A percentile compares a stretch with the other conserved stretches of the same genome.
Conservation (phyloP, 2,113 vertebrate species). For the Apteryx mantelli region DNA sequence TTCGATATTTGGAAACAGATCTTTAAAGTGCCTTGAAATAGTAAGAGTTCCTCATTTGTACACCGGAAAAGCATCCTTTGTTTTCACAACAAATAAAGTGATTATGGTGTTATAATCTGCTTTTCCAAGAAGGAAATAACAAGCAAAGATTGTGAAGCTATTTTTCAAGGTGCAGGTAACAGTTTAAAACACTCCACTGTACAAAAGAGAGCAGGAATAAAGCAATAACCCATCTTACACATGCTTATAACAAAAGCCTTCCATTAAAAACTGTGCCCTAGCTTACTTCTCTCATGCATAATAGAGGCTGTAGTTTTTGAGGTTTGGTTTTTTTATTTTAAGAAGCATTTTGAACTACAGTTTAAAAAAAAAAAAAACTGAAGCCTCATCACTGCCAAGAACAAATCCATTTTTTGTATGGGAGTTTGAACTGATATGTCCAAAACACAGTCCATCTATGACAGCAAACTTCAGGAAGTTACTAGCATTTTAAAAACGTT, state of each 20-base stretch:
- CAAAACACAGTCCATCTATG: background rate
- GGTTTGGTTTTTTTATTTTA: background rate
- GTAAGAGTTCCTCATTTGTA: background rate
- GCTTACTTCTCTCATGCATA: background rate
- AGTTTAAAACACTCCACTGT: background rate
- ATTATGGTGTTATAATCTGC: fast-evolving
- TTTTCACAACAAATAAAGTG: background rate
- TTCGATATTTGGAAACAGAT: background rate
- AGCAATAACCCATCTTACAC: background rate
- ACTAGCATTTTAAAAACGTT: background rate
- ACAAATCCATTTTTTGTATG: background rate
- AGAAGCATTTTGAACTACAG: background rate
- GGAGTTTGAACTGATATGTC: background rate
- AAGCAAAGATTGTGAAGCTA: background rate
- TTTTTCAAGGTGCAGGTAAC: background rate
- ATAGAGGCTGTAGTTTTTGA: background rate
- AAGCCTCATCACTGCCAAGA: background rate
- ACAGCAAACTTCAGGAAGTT: background rate
- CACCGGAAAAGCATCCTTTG: background rate
- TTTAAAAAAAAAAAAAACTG: background rate
- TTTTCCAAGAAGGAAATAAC: background rate
- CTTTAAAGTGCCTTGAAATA: too few relatives aligned
- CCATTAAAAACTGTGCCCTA: background rate
- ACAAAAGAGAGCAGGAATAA: background rate
- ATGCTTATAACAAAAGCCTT: background rate